Conservation (phyloP, 1,140 invertebrate species). For the Holotrichia oblita region DNA sequence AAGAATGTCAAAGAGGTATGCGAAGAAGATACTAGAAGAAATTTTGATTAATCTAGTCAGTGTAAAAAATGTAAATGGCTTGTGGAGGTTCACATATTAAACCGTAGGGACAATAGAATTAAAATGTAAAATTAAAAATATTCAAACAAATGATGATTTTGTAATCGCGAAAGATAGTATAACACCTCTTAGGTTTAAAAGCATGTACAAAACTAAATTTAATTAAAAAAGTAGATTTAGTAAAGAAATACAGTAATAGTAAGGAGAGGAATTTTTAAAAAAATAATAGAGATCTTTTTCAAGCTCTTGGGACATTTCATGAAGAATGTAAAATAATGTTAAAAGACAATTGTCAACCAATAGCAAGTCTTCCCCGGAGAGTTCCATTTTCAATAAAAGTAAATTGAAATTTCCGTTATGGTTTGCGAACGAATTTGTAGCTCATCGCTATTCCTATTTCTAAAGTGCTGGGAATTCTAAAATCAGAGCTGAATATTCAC, state of each 20-base stretch:
- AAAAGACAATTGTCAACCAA: slow-evolving; percentile 40
- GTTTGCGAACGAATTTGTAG: no score
- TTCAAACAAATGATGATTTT: background rate
- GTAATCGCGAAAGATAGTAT: slow-evolving; percentile 15
- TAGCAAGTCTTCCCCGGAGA: no score
- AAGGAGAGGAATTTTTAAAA: slow-evolving; percentile 24
- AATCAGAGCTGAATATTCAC: no score
- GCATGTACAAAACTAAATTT: slow-evolving; percentile 1
- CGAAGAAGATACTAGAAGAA: no score
- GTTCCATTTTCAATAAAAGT: slow-evolving; percentile 16
- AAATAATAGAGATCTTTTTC: slow-evolving; percentile 37
- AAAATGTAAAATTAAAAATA: slow-evolving; percentile 31
- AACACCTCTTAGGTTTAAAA: background rate
- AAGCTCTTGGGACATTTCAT: slow-evolving; percentile 29
- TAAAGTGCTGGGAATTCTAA: no score
- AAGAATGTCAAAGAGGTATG: no score
- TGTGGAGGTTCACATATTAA: slow-evolving; percentile 1
- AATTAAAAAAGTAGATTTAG: slow-evolving; percentile 20
- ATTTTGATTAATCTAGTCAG: no score
- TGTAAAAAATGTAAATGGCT: no score
- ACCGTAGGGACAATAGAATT: background rate
- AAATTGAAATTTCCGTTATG: no score
- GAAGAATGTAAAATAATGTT: slow-evolving; percentile 4
- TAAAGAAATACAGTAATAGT: background rate
- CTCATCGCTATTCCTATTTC: no score